Evolutionary conservation across 2,888 invertebrate genomes (phyloP).

Genomic region (Unio delphinus): DNA sequence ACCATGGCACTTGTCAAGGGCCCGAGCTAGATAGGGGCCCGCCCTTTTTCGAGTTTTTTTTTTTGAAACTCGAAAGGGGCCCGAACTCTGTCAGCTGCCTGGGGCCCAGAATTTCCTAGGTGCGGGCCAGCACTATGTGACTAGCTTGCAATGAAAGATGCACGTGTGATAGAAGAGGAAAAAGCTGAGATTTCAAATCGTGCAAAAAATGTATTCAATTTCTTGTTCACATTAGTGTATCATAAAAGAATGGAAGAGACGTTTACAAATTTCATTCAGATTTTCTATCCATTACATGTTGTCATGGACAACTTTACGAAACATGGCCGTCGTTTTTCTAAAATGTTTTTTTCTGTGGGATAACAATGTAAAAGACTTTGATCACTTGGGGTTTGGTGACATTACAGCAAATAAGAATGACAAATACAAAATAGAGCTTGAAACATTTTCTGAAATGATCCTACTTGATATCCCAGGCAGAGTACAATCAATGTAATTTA

Average conservation of each 20-base stretch:
- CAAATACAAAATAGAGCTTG: slow-evolving; percentile 6
- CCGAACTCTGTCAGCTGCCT: too few relatives aligned
- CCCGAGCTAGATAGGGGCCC: too few relatives aligned
- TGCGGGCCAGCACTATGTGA: neutral
- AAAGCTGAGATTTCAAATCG: slow-evolving; percentile 1
- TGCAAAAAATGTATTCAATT: neutral
- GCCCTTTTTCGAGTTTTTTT: too few relatives aligned
- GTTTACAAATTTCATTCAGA: neutral
- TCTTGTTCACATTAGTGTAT: neutral
- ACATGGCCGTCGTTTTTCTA: neutral
- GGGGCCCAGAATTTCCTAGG: too few relatives aligned
- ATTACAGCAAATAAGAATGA: slow-evolving; percentile 10
- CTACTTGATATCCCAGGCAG: slow-evolving; percentile 9
- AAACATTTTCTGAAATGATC: slow-evolving; percentile 14
- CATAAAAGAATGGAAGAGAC: neutral
- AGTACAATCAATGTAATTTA: slow-evolving; percentile 6
- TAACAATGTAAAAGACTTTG: slow-evolving; percentile 5
- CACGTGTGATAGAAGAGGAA: neutral
- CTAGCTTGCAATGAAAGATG: neutral
- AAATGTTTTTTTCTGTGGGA: slow-evolving; percentile 5
- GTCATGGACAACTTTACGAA: neutral
- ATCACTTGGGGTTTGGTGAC: slow-evolving; percentile 5
- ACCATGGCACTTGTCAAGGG: too few relatives aligned
- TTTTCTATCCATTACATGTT: neutral
- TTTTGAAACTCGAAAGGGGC: too few relatives aligned